Evolutionary conservation across 2,888 invertebrate species (phyloP).

Genomic region (Sminthurides aquaticus): DNA sequence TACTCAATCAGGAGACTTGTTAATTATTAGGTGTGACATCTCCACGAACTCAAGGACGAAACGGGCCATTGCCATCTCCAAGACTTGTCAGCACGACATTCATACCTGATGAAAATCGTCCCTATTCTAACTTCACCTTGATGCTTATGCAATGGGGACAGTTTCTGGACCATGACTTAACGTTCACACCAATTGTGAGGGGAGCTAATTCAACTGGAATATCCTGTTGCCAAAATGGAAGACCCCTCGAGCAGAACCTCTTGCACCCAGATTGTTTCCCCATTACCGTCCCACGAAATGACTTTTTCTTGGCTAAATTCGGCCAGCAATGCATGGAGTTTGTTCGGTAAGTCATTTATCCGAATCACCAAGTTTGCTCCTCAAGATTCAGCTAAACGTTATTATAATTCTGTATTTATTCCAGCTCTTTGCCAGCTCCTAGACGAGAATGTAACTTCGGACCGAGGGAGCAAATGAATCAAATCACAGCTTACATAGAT

Average conservation of each 20-base stretch:
- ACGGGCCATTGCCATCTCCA: constrained; percentile 45
- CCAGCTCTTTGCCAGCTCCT: constrained; percentile 48
- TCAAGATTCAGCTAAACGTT: too few relatives aligned
- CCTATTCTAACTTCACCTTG: constrained; percentile 41
- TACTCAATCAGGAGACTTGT: background rate
- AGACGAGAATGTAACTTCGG: constrained; percentile 50
- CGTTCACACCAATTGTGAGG: constrained; percentile 41
- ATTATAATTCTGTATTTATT: too few relatives aligned
- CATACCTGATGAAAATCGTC: constrained; percentile 44
- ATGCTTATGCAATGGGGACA: constrained; percentile 44
- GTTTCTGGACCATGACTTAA: constrained; percentile 42
- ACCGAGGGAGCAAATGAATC: constrained; percentile 59
- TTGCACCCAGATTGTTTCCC: constrained; percentile 47
- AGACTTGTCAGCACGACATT: constrained; percentile 44
- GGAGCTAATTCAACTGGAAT: constrained; percentile 45
- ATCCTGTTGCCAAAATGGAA: constrained; percentile 47
- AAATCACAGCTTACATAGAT: constrained; percentile 66
- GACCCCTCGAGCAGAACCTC: constrained; percentile 32
- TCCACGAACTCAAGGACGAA: constrained; percentile 44
- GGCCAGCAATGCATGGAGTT: constrained; percentile 50
- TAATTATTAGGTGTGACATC: constrained; percentile 37
- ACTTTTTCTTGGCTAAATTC: constrained; percentile 48
- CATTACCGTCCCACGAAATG: constrained; percentile 47
- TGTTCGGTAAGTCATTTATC: constrained; percentile 44
- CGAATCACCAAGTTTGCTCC: too few relatives aligned